Evolutionary conservation across 2,797 vertebrate genomes (phyloP).

Genomic region (Enteromius viviparus): DNA sequence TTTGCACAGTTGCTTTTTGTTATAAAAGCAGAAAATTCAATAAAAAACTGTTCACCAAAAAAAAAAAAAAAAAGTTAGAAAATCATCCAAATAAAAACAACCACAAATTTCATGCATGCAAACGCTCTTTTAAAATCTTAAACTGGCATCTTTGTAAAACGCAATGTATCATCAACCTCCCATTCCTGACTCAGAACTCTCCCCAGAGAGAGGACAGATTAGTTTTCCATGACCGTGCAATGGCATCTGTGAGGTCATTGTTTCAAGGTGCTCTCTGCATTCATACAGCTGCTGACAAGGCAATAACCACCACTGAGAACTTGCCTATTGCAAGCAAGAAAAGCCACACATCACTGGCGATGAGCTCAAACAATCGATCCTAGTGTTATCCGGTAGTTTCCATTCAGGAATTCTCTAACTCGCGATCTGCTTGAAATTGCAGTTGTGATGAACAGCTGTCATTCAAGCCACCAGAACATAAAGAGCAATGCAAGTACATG

Average conservation of each 20-base stretch:
- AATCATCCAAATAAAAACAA: not conserved
- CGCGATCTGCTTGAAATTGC: not conserved
- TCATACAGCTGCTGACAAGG: constrained; percentile 56
- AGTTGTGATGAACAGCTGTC: not conserved
- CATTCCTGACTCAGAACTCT: constrained; percentile 50
- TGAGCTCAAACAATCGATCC: constrained; percentile 2
- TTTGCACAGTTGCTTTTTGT: too few relatives aligned
- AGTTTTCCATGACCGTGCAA: constrained; percentile 63
- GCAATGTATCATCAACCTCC: constrained; percentile 48
- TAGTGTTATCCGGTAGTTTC: not conserved
- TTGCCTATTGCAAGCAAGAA: constrained; percentile 40
- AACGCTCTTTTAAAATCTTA: not conserved
- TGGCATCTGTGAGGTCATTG: constrained; percentile 59
- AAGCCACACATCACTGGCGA: not conserved
- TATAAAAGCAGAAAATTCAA: too few relatives aligned
- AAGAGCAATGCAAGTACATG: not conserved
- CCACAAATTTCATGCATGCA: not conserved
- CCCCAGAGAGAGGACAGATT: constrained; percentile 55
- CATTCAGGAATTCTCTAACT: not conserved
- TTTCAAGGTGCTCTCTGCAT: constrained; percentile 61
- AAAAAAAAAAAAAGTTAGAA: too few relatives aligned
- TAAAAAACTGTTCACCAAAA: too few relatives aligned
- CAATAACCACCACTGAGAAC: constrained; percentile 43
- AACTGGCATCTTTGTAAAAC: constrained; percentile 10
- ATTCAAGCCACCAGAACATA: not conserved